Conservation (phyloP, 1,140 invertebrate species). For the Sarcophaga bullata region DNA sequence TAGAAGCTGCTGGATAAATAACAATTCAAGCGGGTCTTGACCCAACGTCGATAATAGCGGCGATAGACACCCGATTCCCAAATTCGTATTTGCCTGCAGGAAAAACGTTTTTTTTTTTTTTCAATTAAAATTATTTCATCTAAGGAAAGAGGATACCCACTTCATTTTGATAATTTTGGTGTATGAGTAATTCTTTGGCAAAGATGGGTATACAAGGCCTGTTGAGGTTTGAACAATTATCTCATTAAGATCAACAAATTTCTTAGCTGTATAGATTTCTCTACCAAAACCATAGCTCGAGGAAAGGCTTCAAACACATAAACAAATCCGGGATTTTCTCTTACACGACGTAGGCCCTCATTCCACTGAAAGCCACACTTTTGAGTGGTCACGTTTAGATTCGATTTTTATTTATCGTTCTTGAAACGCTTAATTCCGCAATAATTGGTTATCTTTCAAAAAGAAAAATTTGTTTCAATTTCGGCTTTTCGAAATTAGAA, state of each 20-base stretch:
- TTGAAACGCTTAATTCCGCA: slow-evolving; percentile 52
- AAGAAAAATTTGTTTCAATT: neutral
- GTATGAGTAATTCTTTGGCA: slow-evolving; percentile 59
- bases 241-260: slow-evolving; percentile 62
- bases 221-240: slow-evolving; percentile 54
- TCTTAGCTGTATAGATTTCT: slow-evolving; percentile 52
- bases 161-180: slow-evolving; percentile 54
- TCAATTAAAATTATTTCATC: neutral
- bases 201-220: slow-evolving; percentile 51
- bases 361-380: slow-evolving; percentile 53
- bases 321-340: slow-evolving; percentile 58
- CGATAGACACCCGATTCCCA: slow-evolving; percentile 58
- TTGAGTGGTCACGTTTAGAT: slow-evolving; percentile 48
- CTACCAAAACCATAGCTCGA: slow-evolving; percentile 53
- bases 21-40: slow-evolving; percentile 54
- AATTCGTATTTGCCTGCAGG: slow-evolving; percentile 50
- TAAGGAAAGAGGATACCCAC: slow-evolving; percentile 41
- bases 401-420: slow-evolving; percentile 56
- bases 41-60: slow-evolving; percentile 55
- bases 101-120: neutral
- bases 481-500: neutral
- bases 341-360: slow-evolving; percentile 53
- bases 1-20: slow-evolving; percentile 54
- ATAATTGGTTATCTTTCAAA: slow-evolving; percentile 50
- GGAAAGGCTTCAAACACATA: slow-evolving; percentile 54